phyloP scores from a whole-genome alignment of 2,888 invertebrate species.

The Sthenelais limicola region DNA sequence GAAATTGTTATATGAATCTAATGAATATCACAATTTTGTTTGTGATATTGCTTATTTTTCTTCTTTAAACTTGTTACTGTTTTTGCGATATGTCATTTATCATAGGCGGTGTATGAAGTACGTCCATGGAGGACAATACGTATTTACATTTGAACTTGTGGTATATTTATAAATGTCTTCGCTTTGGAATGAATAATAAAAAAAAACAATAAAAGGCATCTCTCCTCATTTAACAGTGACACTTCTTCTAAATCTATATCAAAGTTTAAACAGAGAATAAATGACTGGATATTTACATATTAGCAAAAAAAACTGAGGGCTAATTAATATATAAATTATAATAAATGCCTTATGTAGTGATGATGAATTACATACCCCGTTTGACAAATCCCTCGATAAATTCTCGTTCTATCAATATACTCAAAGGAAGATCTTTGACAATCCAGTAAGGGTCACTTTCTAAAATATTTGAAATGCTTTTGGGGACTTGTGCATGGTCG shows the following conservation, averaged over 20 bases:
- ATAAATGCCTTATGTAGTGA: no score
- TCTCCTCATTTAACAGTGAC: no score
- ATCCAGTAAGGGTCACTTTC: slow-evolving; percentile 46
- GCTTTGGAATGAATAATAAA: not conserved
- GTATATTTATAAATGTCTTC: not conserved
- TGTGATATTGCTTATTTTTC: no score
- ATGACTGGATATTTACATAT: no score
- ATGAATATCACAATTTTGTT: no score
- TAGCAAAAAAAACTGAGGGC: no score
- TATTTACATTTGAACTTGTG: not conserved
- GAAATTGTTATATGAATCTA: no score
- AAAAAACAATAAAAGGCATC: no score
- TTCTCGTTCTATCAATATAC: slow-evolving; percentile 55
- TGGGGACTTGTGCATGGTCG: slow-evolving; percentile 41
- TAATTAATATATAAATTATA: no score
- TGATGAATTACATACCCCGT: slow-evolving; percentile 56
- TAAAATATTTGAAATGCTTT: slow-evolving; percentile 39
- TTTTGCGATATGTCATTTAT: not conserved
- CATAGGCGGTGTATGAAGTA: not conserved
- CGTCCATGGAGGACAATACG: not conserved
- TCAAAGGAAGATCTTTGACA: slow-evolving; percentile 52
- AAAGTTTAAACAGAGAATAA: no score
- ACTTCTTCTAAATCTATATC: no score
- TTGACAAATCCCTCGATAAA: slow-evolving; percentile 63
- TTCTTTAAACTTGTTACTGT: not conserved